Evolutionary conservation across 2,888 invertebrate species (phyloP).

Genomic region (Eupithecia insigniata): DNA sequence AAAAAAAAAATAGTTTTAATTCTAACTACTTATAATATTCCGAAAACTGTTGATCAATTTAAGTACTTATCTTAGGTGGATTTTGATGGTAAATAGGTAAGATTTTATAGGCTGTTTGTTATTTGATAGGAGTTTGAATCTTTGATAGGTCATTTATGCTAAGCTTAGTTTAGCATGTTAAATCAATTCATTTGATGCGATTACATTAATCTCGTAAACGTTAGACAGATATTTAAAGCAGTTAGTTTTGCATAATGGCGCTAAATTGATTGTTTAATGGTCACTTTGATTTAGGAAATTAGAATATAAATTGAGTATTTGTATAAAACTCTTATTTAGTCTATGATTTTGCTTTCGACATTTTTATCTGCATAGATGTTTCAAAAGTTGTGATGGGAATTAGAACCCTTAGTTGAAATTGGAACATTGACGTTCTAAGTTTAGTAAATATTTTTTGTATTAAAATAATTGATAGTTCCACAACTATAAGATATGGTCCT

Average conservation of each 20-base stretch:
- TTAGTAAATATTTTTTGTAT: background rate
- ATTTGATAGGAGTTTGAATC: slow-evolving; percentile 9
- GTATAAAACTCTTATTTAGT: background rate
- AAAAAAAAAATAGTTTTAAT: background rate
- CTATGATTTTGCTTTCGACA: background rate
- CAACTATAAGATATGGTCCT: no score
- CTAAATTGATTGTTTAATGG: slow-evolving; percentile 12
- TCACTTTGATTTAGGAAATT: background rate
- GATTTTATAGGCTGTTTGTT: background rate
- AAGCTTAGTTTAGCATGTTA: slow-evolving; percentile 31
- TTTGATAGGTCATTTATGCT: slow-evolving; percentile 14
- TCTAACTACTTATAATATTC: background rate
- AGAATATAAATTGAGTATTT: slow-evolving; percentile 11
- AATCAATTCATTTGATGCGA: slow-evolving; percentile 21
- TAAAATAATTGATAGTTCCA: background rate
- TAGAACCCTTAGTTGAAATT: background rate
- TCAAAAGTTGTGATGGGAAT: background rate
- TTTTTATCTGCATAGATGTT: background rate
- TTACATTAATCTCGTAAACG: slow-evolving; percentile 45
- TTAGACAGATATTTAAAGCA: slow-evolving; percentile 8
- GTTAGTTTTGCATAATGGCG: slow-evolving; percentile 13
- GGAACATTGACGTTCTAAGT: background rate
- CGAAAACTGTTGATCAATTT: background rate
- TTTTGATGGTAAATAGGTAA: background rate
- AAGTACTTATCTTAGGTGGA: background rate